A percentile compares a stretch with the other conserved stretches of the same genome.
phyloP scores from a whole-genome alignment of 2,113 vertebrate species.

The Saimiri boliviensis region DNA sequence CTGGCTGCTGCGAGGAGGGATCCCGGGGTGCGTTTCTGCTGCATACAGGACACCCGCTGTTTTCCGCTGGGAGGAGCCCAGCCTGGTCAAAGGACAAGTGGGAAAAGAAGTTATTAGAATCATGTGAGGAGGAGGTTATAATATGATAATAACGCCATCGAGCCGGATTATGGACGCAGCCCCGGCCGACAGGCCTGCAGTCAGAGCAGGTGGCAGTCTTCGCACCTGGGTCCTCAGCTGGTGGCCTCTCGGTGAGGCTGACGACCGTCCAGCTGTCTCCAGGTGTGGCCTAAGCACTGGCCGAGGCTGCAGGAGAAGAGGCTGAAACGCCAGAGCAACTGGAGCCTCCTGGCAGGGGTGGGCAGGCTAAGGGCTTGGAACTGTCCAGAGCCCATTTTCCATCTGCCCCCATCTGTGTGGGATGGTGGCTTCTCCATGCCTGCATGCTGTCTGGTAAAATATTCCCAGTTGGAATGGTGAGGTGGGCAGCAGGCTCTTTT shows the following conservation, averaged over 20 bases:
- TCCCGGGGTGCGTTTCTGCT: rapidly evolving
- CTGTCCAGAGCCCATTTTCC: not conserved
- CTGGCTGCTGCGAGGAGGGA: too few species aligned
- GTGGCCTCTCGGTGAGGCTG: not conserved
- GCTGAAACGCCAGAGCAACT: not conserved
- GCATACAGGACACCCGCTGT: not conserved
- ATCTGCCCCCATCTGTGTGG: rapidly evolving
- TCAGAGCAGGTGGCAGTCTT: not conserved
- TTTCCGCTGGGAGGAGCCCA: not conserved
- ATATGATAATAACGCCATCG: too few species aligned
- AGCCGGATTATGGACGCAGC: rapidly evolving
- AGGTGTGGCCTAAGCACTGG: rapidly evolving
- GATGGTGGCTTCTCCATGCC: not conserved
- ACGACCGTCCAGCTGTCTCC: rapidly evolving
- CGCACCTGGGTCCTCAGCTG: not conserved
- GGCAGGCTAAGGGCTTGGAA: not conserved
- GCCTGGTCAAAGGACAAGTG: not conserved
- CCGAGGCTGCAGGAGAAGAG: not conserved
- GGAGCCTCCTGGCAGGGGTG: rapidly evolving
- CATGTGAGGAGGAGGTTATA: rapidly evolving
- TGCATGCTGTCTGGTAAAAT: not conserved
- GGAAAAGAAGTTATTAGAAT: not conserved
- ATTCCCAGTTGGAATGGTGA: not conserved
- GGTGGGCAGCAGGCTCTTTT: not conserved
- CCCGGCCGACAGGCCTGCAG: not conserved